Conservation (phyloP, 1,140 invertebrate genomes). For the Teleopsis dalmanni region DNA sequence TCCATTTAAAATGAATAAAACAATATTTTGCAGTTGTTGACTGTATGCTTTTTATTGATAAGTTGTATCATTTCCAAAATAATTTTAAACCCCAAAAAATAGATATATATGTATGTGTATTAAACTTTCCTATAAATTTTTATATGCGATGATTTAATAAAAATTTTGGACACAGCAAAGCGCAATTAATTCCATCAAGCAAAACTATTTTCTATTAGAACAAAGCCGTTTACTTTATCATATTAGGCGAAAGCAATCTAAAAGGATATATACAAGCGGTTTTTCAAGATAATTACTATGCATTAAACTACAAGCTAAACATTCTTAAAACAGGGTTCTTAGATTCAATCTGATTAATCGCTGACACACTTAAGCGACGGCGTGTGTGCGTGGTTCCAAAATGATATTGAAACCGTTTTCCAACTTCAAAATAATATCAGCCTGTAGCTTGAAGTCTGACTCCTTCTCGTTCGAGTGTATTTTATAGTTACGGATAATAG, state of each 20-base stretch:
- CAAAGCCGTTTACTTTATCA: not conserved
- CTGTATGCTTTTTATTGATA: too few species aligned
- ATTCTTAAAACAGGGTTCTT: not conserved
- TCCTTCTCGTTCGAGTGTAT: conserved; percentile 45
- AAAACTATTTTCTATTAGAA: too few species aligned
- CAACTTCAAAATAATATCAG: conserved; percentile 48
- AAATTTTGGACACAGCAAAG: too few species aligned
- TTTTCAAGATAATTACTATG: not conserved
- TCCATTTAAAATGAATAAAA: too few species aligned
- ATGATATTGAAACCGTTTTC: conserved; percentile 43
- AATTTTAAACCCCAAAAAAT: too few species aligned
- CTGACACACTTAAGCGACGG: not conserved
- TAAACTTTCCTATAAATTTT: too few species aligned
- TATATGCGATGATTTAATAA: too few species aligned
- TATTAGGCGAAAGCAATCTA: not conserved
- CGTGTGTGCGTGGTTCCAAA: conserved; percentile 27
- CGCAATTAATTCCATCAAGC: too few species aligned
- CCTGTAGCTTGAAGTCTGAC: conserved; percentile 43
- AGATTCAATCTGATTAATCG: not conserved
- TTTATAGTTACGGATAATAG: conserved; percentile 54
- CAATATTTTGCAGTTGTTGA: too few species aligned
- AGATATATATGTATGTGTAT: too few species aligned
- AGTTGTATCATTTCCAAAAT: too few species aligned
- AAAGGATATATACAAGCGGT: not conserved
- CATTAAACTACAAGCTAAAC: not conserved